These are phyloP conservation scores for Siniperca obscura DNA, from an alignment of 2,797 vertebrate genomes.

Conservation along the genomic window DNA sequence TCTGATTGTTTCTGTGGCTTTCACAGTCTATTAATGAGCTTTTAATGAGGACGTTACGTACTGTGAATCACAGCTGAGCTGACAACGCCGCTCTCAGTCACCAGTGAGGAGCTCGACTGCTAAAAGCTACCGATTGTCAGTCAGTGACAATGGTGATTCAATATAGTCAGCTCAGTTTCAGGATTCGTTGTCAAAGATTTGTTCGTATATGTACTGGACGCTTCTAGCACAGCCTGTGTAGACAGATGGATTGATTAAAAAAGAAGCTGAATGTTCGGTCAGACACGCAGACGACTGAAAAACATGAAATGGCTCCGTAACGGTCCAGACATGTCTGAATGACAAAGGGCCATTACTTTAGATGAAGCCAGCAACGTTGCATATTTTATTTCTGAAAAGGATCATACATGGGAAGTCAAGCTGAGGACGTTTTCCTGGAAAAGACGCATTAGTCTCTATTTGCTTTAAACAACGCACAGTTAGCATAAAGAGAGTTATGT, in stretches of 20 bases:
- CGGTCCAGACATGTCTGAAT: background rate
- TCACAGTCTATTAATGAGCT: too few relatives aligned
- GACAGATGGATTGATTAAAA: background rate
- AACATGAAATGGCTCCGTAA: background rate
- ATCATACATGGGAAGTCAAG: background rate
- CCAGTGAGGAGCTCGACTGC: background rate
- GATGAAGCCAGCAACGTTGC: background rate
- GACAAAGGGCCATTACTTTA: background rate
- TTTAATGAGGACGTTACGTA: background rate
- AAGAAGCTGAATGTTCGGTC: background rate
- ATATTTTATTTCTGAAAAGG: background rate
- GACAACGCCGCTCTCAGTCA: background rate
- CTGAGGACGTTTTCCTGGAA: background rate
- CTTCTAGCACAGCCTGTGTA: background rate
- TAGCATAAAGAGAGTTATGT: background rate
- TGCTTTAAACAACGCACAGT: background rate
- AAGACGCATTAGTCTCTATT: background rate
- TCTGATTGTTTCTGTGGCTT: background rate
- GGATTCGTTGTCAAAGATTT: background rate
- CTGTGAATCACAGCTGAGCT: background rate
- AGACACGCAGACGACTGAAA: background rate
- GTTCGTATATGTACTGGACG: background rate
- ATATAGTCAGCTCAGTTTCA: background rate
- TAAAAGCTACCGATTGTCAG: background rate
- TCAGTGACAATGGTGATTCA: background rate